Base-by-base conservation (phyloP, 2,888 invertebrate genomes). In the Axea sp. region DNA sequence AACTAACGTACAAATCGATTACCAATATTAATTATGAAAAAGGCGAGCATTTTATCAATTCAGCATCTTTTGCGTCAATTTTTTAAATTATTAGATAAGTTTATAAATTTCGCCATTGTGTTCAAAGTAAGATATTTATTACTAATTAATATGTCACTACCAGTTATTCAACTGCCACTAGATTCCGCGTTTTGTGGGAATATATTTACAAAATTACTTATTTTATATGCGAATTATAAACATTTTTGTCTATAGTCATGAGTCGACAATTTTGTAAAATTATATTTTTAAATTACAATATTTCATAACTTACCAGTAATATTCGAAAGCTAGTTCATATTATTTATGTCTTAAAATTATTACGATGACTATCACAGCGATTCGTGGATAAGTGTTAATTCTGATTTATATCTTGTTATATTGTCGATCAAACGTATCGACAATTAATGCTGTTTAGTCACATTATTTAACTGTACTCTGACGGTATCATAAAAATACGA, bases 391-490 rank as follows among this genome's bases (percentile, higher is more conserved):
- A 59, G 51, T 43, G 68, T 59, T 59, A 35, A 59, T 51, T 59
- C 43, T 35, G 26, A 60, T 41, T 67, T 60, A 17, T 45, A 43
- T 17, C 8, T 45, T 43, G 53, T 59, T 47, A 59, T 30, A 43
- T 33, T 49, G 45, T 71, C 47, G 33, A 49, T 62, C 14, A 15
- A 41, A n/a, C 26, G n/a, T n/a, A 31, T 33, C 59, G 43, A 60
- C 14, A 26, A 49, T 14, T 43, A 57, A 41, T 33, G 28, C 53
- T 47, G 33, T 31, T 31, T 19, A 37, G 28, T 49, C 53, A 39
- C 43, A 30, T 43, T 51, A 33, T 53, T 57, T 49, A 49, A 31
- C 55, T 71, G 47, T 57, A 55, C 37, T 57, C 43, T 62, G 60
- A 62, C 53, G 37, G 35, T 60, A 24, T 67, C n/a, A 53, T 15